Evolutionary conservation across 1,140 invertebrate genomes (phyloP).

Genomic region (Holcopasites calliopsidis): DNA sequence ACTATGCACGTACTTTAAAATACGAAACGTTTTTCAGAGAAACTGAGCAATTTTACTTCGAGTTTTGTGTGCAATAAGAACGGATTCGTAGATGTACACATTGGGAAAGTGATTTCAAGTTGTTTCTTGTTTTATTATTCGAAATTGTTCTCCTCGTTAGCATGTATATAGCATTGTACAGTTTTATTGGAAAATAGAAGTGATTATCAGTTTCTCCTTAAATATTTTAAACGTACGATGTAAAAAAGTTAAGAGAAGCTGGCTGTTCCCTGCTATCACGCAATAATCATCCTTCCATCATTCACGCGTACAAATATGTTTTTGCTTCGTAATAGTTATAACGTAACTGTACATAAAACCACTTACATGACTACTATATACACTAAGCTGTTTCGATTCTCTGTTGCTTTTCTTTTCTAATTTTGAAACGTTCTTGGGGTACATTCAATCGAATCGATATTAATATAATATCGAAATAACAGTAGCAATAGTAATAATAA

Average conservation of each 20-base stretch:
- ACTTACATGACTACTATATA: conserved; percentile 38
- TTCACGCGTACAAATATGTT: conserved; percentile 26
- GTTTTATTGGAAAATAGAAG: conserved; percentile 35
- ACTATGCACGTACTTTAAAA: neutral
- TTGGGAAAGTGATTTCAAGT: neutral
- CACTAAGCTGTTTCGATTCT: conserved; percentile 22
- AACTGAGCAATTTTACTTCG: conserved; percentile 4
- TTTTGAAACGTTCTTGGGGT: neutral
- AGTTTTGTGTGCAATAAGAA: neutral
- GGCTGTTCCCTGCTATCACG: conserved; percentile 6
- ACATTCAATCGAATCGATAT: conserved; percentile 48
- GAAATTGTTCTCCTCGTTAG: neutral
- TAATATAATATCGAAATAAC: conserved; percentile 30
- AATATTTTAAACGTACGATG: conserved; percentile 13
- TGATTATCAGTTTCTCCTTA: conserved; percentile 31
- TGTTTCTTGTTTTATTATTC: conserved; percentile 1
- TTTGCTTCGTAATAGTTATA: conserved; percentile 15
- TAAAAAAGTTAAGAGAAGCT: conserved; percentile 34
- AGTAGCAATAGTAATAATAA: neutral
- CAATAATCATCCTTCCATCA: conserved; percentile 5
- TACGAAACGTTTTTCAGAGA: conserved; percentile 9
- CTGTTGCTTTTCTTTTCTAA: conserved; percentile 1
- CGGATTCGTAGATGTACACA: neutral
- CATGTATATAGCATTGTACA: conserved; percentile 6
- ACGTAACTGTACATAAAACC: conserved; percentile 34